A percentile compares a stretch with the other conserved stretches of the same genome.
Evolutionary conservation across 2,113 vertebrate species (phyloP).

Genomic region (Urocynchramus pylzowi): DNA sequence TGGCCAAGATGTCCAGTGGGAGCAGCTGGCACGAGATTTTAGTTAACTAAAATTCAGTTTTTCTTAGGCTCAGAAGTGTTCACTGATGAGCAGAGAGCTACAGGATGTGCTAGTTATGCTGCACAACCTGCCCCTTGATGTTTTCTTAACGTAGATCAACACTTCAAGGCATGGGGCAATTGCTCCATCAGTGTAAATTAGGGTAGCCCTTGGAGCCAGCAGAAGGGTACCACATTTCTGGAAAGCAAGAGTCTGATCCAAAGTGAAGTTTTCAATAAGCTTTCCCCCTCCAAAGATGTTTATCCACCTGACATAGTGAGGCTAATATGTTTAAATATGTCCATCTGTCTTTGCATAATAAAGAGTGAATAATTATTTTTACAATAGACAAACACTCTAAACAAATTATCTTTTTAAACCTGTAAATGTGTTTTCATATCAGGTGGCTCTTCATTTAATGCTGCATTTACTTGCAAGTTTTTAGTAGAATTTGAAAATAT

Average conservation of each 20-base stretch:
- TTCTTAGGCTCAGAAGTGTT: neutral
- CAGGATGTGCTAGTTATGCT: neutral
- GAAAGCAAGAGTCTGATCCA: neutral
- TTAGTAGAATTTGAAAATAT: neutral
- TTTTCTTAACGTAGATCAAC: neutral
- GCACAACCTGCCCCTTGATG: neutral
- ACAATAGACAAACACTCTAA: neutral
- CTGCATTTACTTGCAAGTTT: neutral
- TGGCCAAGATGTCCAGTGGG: neutral
- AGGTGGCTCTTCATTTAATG: neutral
- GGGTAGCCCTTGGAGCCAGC: neutral
- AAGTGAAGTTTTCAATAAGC: neutral
- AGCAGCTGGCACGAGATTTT: neutral
- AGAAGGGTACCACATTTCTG: neutral
- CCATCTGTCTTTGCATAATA: neutral
- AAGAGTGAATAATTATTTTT: neutral
- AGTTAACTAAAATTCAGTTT: neutral
- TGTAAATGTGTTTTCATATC: neutral
- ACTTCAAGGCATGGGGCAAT: neutral
- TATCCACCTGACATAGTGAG: neutral
- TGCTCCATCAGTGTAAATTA: neutral
- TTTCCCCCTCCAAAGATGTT: neutral
- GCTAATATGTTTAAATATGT: neutral
- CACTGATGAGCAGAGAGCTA: neutral
- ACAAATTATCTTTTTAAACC: neutral